Evolutionary conservation across 1,140 invertebrate species (phyloP).

Genomic region (Ganaspis sp.): DNA sequence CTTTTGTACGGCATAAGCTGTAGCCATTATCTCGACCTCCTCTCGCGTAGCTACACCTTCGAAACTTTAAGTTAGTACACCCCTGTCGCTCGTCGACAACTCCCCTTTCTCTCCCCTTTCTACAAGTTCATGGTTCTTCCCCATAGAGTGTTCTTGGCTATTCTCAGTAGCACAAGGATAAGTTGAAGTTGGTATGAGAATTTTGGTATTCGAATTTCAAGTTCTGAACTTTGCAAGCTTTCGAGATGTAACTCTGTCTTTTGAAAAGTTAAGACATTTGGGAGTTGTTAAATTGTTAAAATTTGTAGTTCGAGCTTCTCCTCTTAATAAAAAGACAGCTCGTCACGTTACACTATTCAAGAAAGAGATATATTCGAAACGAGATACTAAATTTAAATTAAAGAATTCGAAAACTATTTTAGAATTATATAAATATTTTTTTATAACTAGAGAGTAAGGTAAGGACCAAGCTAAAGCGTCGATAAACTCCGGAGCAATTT

Average conservation of each 20-base stretch:
- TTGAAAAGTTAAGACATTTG: background rate
- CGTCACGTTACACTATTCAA: too few species aligned
- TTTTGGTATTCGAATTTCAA: constrained; percentile 25
- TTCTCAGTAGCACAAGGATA: constrained; percentile 9
- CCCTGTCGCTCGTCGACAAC: constrained; percentile 24
- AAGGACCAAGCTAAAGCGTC: too few species aligned
- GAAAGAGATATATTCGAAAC: too few species aligned
- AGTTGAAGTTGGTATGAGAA: constrained; percentile 14
- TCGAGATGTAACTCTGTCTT: constrained; percentile 4
- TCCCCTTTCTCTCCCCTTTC: constrained; percentile 33
- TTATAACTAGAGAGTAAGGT: too few species aligned
- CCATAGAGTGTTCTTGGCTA: constrained; percentile 7
- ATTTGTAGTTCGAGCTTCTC: too few species aligned
- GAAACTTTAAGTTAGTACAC: constrained; percentile 27
- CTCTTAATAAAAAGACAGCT: too few species aligned
- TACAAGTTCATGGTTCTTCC: constrained; percentile 16
- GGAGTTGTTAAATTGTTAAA: background rate
- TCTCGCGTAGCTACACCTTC: background rate
- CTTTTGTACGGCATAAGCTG: constrained; percentile 58
- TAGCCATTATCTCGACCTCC: constrained; percentile 58
- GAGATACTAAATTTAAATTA: too few species aligned
- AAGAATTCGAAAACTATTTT: too few species aligned
- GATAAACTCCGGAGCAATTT: too few species aligned
- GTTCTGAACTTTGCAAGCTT: background rate
- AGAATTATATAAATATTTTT: too few species aligned